Evolutionary conservation across 1,140 invertebrate genomes (phyloP).

Genomic region (Riptortus pedestris): DNA sequence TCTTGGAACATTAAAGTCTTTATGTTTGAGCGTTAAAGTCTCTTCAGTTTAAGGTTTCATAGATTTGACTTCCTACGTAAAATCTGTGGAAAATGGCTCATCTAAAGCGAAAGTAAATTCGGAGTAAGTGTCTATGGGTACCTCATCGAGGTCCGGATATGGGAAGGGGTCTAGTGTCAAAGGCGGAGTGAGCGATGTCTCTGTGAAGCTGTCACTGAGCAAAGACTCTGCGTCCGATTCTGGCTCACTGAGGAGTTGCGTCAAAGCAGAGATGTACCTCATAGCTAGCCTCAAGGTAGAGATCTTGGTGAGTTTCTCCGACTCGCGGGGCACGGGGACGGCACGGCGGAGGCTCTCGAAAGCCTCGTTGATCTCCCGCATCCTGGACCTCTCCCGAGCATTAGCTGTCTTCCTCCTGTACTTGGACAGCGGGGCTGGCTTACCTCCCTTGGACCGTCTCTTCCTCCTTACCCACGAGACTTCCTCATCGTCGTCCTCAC

Average conservation of each 20-base stretch:
- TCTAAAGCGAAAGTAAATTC: conserved; percentile 10
- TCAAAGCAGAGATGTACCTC: conserved; percentile 69
- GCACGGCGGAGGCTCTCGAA: conserved; percentile 67
- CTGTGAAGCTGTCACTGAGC: conserved; percentile 6
- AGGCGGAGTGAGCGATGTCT: conserved; percentile 2
- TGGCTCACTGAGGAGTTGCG: conserved; percentile 35
- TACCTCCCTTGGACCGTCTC: conserved; percentile 37
- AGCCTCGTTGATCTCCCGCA: conserved; percentile 79
- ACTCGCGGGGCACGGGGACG: conserved; percentile 45
- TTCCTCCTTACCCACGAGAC: conserved; percentile 28
- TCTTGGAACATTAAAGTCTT: too few relatives aligned
- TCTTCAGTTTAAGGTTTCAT: too few relatives aligned
- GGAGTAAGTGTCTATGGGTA: conserved; percentile 7
- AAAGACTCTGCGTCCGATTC: conserved; percentile 28
- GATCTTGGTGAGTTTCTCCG: conserved; percentile 76
- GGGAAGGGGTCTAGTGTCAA: conserved; percentile 1
- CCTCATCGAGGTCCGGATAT: conserved; percentile 11
- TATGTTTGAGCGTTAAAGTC: too few relatives aligned
- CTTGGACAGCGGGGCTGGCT: conserved; percentile 74
- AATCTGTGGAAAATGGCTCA: conserved; percentile 3
- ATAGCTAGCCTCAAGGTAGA: conserved; percentile 73
- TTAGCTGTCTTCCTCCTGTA: conserved; percentile 82
- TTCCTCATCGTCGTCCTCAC: conserved; percentile 29
- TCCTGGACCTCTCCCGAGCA: conserved; percentile 69
- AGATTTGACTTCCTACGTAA: too few relatives aligned